A percentile compares a stretch with the other conserved stretches of the same genome.
Conservation (phyloP, 2,113 vertebrate genomes). For the Orycteropus afer region DNA sequence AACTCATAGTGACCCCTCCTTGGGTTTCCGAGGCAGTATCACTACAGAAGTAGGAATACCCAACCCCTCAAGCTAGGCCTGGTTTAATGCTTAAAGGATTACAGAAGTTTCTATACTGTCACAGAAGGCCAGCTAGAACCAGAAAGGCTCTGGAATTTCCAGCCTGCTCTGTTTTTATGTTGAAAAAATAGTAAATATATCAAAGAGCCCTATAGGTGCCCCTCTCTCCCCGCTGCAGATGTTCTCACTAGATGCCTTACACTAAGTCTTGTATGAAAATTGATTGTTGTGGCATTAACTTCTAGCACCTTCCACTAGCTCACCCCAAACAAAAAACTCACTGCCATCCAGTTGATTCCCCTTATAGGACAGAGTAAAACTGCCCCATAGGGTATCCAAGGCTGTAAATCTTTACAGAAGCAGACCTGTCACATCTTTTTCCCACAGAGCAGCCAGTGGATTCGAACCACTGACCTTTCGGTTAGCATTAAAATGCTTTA, state of each 20-base stretch:
- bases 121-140: not conserved
- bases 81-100: not conserved
- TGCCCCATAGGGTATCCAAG: no score
- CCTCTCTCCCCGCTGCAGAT: not conserved
- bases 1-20: no score
- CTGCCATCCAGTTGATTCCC: no score
- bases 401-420: no score
- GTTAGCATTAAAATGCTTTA: no score
- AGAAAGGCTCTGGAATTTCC: not conserved
- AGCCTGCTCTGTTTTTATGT: conserved; percentile 26
- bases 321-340: no score
- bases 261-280: not conserved
- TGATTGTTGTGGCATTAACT: not conserved
- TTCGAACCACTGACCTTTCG: no score
- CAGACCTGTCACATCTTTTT: no score
- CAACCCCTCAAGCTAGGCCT: not conserved
- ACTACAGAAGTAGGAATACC: no score
- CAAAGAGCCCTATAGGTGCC: not conserved
- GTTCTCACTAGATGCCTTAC: not conserved
- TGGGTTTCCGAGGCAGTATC: no score
- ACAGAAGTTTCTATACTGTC: not conserved
- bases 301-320: not conserved
- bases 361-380: no score
- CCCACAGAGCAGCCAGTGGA: no score
- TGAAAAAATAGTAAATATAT: not conserved